Base-by-base conservation (phyloP, 2,888 invertebrate species). In the Lacanobia wlatinum region DNA sequence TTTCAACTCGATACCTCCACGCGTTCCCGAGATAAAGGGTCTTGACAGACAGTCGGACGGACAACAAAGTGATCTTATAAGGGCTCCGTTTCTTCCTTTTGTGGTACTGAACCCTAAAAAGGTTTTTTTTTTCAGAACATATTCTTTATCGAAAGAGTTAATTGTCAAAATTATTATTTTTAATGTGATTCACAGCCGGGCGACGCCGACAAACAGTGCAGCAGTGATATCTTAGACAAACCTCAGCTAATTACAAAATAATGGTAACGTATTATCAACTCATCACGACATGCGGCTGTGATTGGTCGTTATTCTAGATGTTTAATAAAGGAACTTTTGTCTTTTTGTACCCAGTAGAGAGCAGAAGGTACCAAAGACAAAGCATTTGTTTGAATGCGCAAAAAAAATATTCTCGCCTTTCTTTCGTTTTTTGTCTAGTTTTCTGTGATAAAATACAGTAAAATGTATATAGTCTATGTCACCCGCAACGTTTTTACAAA, bases 241-340 rank as follows among this genome's bases (percentile, higher is more conserved):
- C 80, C 23, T 56, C 55, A 62, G 71, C 43, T 83, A 84, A 83
- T 83, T 78, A 84, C 75, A 76, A 84, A 83, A 80, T 82, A 82
- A 82, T 84, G 64, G 70, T 59, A 55, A 72, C 70, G 58, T 64
- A 52, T 64, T 72, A 74, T 79, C 80, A 70, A 50, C 58, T 64
- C 70, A 75, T 79, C 80, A 68, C 34, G 67, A 28, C 14, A 65
- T 52, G 23, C 16, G 55, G 59, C 28, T 74, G 67, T 79, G 73
- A 72, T 56, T 64, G 43, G 34, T 66, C 59, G 71, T 48, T 69
- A 73, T 83, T 73, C 28, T 58, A 64, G 38, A 67, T 69, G 63
- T 60, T 70, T 67, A 43, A 38, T 56, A 52, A 40, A 60, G 34
- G 28, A 52, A 55, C 21, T 60, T 81, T 53, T 64, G 50, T 28